Conservation (phyloP, 2,888 invertebrate species). For the Nemapogon koenigi region DNA sequence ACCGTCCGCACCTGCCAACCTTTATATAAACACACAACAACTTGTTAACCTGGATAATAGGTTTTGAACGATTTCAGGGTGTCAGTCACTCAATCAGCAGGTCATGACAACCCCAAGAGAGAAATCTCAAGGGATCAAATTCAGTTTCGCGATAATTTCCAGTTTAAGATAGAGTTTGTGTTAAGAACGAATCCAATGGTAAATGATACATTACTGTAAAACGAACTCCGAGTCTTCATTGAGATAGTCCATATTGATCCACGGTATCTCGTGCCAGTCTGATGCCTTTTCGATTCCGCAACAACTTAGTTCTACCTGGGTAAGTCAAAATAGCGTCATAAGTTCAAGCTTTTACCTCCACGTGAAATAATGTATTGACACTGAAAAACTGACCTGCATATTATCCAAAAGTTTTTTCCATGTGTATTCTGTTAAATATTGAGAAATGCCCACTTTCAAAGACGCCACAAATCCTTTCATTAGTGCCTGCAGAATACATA, state of each 20-base stretch:
- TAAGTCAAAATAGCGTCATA: not conserved
- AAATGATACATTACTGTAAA: constrained; percentile 44
- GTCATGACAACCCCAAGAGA: too few species aligned
- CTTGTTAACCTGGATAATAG: too few species aligned
- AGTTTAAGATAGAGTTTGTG: too few species aligned
- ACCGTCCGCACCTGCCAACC: constrained; percentile 49
- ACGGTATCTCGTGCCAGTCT: constrained; percentile 67
- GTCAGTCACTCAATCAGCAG: too few species aligned
- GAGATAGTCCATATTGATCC: constrained; percentile 62
- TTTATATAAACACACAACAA: too few species aligned
- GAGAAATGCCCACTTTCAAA: constrained; percentile 60
- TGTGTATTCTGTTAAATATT: constrained; percentile 58
- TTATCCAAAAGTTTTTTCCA: constrained; percentile 66
- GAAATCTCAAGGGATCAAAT: too few species aligned
- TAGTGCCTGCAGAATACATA: constrained; percentile 38
- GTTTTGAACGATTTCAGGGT: too few species aligned
- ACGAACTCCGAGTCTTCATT: constrained; percentile 44
- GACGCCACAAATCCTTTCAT: constrained; percentile 55
- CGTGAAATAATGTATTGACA: not conserved
- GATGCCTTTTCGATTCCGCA: constrained; percentile 61
- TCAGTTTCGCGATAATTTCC: too few species aligned
- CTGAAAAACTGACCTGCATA: constrained; percentile 45
- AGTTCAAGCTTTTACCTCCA: too few species aligned
- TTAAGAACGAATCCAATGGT: too few species aligned
- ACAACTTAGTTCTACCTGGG: constrained; percentile 54